Evolutionary conservation across 2,888 invertebrate species (phyloP).

Genomic region (Agrotis exclamationis): DNA sequence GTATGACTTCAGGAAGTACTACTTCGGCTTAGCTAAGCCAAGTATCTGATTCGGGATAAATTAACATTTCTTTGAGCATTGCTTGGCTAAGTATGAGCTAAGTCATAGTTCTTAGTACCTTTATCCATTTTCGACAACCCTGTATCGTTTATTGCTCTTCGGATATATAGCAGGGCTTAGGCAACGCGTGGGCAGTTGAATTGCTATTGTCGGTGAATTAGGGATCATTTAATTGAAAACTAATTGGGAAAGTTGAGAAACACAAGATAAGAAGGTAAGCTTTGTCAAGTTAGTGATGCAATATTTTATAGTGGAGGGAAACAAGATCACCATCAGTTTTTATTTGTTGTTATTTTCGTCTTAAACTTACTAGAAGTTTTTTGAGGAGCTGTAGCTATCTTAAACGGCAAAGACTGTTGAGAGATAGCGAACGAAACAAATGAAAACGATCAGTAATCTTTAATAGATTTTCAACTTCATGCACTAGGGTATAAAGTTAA

Average conservation of each 20-base stretch:
- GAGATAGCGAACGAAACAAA: too few relatives aligned
- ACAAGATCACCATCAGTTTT: background rate
- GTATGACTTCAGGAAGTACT: too few relatives aligned
- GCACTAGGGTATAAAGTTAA: too few relatives aligned
- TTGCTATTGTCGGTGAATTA: constrained; percentile 35
- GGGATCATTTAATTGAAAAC: constrained; percentile 18
- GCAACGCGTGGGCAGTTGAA: constrained; percentile 33
- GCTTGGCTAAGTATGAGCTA: too few relatives aligned
- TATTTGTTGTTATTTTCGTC: too few relatives aligned
- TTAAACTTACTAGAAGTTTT: background rate
- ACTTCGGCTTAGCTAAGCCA: too few relatives aligned
- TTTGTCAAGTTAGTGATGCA: constrained; percentile 1
- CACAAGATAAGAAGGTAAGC: constrained; percentile 44
- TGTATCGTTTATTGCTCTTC: constrained; percentile 40
- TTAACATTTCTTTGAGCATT: too few relatives aligned
- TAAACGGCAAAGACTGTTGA: too few relatives aligned
- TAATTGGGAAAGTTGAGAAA: constrained; percentile 25
- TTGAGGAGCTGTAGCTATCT: background rate
- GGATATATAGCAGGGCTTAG: constrained; percentile 52
- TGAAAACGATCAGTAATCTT: too few relatives aligned
- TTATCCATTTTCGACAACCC: constrained; percentile 45
- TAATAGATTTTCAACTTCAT: too few relatives aligned
- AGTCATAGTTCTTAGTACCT: background rate
- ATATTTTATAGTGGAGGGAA: background rate
- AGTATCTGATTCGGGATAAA: too few relatives aligned